Percentiles rank a stretch among this genome's conserved stretches.
Conservation (phyloP, 2,888 invertebrate species). For the Caenorhabditis parvicauda region DNA sequence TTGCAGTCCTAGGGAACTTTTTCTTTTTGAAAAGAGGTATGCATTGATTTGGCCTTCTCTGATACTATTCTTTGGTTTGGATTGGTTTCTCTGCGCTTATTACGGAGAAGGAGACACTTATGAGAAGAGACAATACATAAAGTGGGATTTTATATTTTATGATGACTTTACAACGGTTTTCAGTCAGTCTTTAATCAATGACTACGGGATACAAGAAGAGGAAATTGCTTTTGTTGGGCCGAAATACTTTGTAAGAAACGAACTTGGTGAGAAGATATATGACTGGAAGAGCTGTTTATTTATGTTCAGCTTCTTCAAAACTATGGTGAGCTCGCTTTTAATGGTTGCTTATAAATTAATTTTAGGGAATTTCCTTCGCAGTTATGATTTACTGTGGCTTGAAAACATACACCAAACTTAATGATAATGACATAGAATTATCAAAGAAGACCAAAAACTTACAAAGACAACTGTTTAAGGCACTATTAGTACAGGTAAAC, state of each 20-base stretch:
- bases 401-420: neutral
- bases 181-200: neutral
- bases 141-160: neutral
- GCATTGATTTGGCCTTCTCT: neutral
- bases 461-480: neutral
- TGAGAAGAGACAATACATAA: neutral
- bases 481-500: neutral
- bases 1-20: neutral
- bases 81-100: neutral
- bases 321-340: neutral
- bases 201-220: neutral
- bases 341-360: too few species aligned
- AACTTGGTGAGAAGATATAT: too few species aligned
- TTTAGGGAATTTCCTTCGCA: neutral
- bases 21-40: neutral
- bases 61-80: neutral
- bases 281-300: too few species aligned
- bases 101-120: neutral
- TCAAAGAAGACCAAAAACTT: neutral
- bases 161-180: neutral
- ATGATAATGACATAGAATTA: neutral
- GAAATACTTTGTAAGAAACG: neutral
- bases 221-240: neutral
- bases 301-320: neutral
- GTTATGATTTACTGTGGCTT: neutral